A percentile compares a stretch with the other conserved stretches of the same genome.
phyloP scores from a whole-genome alignment of 2,113 vertebrate species.

The Tapirus terrestris region DNA sequence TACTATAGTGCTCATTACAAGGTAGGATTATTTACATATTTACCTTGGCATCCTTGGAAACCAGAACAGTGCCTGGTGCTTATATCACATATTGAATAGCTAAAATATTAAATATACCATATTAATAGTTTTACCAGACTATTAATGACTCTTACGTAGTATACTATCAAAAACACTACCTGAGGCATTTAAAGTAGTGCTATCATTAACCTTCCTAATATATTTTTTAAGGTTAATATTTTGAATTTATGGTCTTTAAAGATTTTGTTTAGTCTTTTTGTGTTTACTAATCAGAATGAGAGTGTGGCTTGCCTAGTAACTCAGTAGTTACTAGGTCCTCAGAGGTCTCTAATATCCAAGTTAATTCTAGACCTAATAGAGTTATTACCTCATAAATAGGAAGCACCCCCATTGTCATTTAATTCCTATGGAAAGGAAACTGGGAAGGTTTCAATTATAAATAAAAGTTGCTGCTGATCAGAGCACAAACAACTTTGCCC shows the following conservation, averaged over 20 bases:
- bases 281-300: neutral
- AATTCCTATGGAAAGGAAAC: constrained; percentile 53
- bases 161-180: neutral
- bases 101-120: neutral
- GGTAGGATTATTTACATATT: neutral
- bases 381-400: constrained; percentile 14
- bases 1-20: neutral
- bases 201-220: neutral
- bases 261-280: neutral
- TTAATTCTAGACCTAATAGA: neutral
- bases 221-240: neutral
- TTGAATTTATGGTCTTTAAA: neutral
- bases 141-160: neutral
- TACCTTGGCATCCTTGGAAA: neutral
- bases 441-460: constrained; percentile 64
- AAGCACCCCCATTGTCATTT: constrained; percentile 28
- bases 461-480: constrained; percentile 71
- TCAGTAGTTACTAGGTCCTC: neutral
- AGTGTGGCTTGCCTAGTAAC: neutral
- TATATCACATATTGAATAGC: neutral
- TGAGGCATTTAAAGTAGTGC: neutral
- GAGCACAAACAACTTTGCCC: constrained; percentile 39
- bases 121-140: neutral
- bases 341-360: neutral
- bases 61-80: neutral